phyloP scores from a whole-genome alignment of 2,797 vertebrate genomes.

The Rhabdomys pumilio region DNA sequence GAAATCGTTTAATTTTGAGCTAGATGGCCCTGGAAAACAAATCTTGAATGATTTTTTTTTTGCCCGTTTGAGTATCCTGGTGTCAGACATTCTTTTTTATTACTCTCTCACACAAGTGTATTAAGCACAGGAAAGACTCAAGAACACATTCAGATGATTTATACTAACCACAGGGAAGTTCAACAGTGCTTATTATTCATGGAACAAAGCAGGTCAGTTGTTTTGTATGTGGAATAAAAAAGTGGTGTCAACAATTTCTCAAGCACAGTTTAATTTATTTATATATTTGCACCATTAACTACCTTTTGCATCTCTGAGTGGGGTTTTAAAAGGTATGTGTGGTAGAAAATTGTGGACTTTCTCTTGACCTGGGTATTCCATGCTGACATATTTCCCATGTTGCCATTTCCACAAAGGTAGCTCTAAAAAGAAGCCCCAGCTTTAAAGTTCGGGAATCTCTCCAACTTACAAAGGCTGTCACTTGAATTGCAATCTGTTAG shows the following conservation, averaged over 20 bases:
- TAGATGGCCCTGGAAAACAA: not conserved
- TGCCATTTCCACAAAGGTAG: constrained; percentile 58
- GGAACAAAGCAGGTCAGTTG: not conserved
- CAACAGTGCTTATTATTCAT: not conserved
- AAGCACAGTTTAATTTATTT: not conserved
- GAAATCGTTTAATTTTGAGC: not conserved
- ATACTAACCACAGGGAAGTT: constrained; percentile 1
- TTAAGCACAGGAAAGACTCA: not conserved
- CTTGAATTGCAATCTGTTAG: constrained; percentile 68
- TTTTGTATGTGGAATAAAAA: not conserved
- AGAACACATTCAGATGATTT: constrained; percentile 38
- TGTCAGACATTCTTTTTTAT: not conserved
- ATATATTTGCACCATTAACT: not conserved
- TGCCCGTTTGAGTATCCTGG: not conserved
- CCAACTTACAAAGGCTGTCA: constrained; percentile 68
- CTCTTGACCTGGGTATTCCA: constrained; percentile 52
- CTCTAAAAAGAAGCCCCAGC: constrained; percentile 43
- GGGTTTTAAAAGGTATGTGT: not conserved
- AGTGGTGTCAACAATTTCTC: constrained; percentile 20
- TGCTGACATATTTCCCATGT: constrained; percentile 29
- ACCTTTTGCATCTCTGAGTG: not conserved
- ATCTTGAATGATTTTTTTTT: not conserved
- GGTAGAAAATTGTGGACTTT: constrained; percentile 35
- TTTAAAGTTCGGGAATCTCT: constrained; percentile 70
- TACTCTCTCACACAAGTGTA: not conserved